Evolutionary conservation across 1,140 invertebrate species (phyloP).

Genomic region (Philotrypesis tridentata): DNA sequence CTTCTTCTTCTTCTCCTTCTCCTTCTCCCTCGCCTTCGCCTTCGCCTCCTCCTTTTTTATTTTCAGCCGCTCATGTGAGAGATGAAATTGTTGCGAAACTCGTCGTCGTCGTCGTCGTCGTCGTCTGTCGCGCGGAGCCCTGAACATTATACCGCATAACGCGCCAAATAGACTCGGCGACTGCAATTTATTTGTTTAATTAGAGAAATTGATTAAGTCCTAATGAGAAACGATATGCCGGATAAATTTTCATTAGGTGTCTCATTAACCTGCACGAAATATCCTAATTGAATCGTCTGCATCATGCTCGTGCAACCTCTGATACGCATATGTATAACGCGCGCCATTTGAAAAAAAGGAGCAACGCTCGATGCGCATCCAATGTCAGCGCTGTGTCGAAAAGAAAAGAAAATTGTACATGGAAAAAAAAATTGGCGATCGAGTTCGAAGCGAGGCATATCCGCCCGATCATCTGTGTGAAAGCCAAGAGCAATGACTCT

Average conservation of each 20-base stretch:
- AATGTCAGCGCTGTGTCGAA: no score
- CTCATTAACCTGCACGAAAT: background rate
- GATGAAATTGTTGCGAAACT: background rate
- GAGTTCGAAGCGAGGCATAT: background rate
- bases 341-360: no score
- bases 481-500: constrained; percentile 51
- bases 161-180: background rate
- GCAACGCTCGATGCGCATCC: no score
- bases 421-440: background rate
- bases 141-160: background rate
- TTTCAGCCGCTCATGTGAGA: background rate
- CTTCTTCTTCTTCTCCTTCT: background rate
- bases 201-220: constrained; percentile 7
- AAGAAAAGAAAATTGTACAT: no score
- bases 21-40: background rate
- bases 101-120: no score
- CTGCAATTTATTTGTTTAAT: constrained; percentile 23
- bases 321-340: no score
- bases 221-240: constrained; percentile 1
- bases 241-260: constrained; percentile 26
- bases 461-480: constrained; percentile 35
- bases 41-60: background rate
- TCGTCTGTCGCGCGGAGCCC: no score
- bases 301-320: no score
- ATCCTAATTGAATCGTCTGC: constrained; percentile 3